These are phyloP conservation scores for Toxostoma redivivum DNA, from an alignment of 2,113 vertebrate species.

Conservation along the genomic window DNA sequence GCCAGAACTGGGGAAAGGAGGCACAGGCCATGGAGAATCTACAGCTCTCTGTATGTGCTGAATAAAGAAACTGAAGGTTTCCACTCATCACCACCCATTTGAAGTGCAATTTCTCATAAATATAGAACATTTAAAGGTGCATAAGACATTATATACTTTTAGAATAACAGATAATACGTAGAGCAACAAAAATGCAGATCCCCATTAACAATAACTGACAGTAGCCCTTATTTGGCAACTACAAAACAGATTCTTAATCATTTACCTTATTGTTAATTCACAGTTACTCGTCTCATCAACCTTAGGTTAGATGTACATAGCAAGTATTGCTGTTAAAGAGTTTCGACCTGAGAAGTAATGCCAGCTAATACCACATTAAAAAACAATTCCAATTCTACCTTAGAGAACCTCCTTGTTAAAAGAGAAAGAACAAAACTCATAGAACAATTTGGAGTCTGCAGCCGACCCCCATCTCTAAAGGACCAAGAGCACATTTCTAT, in stretches of 20 bases:
- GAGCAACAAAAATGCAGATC: neutral
- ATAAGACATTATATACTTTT: neutral
- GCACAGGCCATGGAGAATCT: neutral
- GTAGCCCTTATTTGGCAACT: neutral
- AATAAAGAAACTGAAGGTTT: neutral
- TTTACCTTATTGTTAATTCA: neutral
- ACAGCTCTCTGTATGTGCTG: no score
- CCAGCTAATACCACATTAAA: accelerated
- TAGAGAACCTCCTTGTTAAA: neutral
- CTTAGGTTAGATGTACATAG: accelerated
- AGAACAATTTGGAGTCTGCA: neutral
- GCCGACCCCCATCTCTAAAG: neutral
- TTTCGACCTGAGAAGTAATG: neutral
- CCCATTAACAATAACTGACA: neutral
- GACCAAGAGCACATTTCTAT: accelerated
- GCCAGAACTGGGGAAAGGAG: neutral
- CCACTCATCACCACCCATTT: neutral
- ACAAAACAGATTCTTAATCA: neutral
- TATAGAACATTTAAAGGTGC: neutral
- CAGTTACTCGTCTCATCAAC: neutral
- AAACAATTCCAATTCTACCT: neutral
- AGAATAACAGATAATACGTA: neutral
- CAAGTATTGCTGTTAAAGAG: accelerated
- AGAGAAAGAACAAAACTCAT: neutral
- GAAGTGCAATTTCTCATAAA: neutral